These are phyloP conservation scores for Zootoca vivipara DNA, from an alignment of 2,113 vertebrate species.

Conservation along the genomic window DNA sequence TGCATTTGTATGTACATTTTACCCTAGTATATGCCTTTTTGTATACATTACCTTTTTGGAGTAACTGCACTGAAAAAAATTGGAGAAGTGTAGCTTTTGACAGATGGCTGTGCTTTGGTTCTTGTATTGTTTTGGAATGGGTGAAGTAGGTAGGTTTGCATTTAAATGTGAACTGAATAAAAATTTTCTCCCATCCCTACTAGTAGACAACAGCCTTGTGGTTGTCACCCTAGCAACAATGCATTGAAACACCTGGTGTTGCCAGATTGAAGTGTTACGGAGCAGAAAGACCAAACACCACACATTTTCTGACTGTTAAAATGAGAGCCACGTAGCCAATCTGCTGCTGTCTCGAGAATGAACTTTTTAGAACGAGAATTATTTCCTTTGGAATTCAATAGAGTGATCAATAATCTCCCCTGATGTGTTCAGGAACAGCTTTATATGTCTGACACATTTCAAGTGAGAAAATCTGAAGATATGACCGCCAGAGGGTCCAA, in stretches of 20 bases:
- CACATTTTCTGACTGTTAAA: constrained; percentile 12
- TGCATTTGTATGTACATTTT: no score
- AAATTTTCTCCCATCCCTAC: no score
- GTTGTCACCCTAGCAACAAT: not conserved
- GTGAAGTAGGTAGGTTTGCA: no score
- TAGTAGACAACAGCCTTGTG: not conserved
- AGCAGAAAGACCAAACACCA: not conserved
- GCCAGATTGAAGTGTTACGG: not conserved
- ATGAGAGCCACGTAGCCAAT: not conserved
- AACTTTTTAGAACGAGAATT: constrained; percentile 8
- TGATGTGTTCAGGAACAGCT: constrained; percentile 28
- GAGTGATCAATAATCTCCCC: constrained; percentile 1
- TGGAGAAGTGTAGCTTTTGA: no score
- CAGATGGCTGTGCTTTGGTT: no score
- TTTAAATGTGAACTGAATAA: no score
- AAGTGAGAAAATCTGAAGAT: constrained; percentile 29
- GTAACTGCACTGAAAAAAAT: no score
- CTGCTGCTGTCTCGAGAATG: not conserved
- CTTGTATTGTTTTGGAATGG: no score
- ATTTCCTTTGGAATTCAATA: constrained; percentile 3
- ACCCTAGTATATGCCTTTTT: no score
- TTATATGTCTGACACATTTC: constrained; percentile 22
- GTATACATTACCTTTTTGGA: no score
- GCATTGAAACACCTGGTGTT: not conserved
- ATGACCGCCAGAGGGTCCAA: constrained; percentile 41